These are phyloP conservation scores for Mus spretus DNA, from an alignment of 2,797 vertebrate genomes.

Conservation along the genomic window DNA sequence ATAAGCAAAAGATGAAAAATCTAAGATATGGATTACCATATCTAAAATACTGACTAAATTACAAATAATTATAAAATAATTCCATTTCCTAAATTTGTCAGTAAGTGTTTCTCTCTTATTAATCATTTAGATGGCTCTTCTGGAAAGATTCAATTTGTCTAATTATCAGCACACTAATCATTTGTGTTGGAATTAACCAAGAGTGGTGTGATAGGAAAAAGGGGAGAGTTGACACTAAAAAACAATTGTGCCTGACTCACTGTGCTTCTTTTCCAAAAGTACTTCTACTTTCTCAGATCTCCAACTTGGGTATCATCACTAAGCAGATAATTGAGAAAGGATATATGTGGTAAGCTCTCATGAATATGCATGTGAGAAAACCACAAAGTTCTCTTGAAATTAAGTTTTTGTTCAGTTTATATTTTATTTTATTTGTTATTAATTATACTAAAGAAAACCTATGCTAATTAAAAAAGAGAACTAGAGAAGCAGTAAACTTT, in stretches of 20 bases:
- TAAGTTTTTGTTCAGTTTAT: background rate
- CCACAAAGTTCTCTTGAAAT: background rate
- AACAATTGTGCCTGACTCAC: background rate
- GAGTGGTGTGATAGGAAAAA: background rate
- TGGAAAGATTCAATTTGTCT: background rate
- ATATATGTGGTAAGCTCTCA: background rate
- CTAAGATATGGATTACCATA: background rate
- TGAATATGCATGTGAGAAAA: rapidly evolving
- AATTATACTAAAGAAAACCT: background rate
- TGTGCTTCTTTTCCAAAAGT: background rate
- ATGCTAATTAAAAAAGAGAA: conserved; percentile 19
- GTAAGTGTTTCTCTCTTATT: background rate
- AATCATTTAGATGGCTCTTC: background rate
- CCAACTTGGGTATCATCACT: background rate
- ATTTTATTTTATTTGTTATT: background rate
- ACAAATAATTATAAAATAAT: background rate
- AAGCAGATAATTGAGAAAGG: background rate
- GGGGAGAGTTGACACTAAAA: background rate
- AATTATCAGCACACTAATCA: conserved; percentile 3
- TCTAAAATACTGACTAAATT: background rate
- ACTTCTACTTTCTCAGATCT: background rate
- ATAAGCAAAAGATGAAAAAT: conserved; percentile 23
- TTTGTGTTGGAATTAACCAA: background rate
- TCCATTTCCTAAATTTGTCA: background rate
- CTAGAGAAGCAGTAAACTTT: background rate